Percentiles rank a stretch among this genome's conserved stretches.
Conservation (phyloP, 2,888 invertebrate species). For the Drymonia ruficornis region DNA sequence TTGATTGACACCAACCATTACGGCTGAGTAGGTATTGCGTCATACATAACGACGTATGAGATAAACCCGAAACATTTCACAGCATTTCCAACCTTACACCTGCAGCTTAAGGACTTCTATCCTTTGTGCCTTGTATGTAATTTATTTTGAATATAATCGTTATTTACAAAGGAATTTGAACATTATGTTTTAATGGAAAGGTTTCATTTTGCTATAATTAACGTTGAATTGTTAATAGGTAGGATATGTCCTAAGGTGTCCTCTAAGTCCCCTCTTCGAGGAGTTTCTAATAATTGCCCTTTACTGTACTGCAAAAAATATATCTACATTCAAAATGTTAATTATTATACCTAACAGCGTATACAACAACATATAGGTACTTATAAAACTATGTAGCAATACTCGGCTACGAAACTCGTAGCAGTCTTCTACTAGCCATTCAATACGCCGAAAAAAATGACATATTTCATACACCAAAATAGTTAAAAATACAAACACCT, state of each 20-base stretch:
- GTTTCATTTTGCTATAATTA: slow-evolving; percentile 28
- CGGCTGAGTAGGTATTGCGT: slow-evolving; percentile 79
- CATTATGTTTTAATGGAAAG: slow-evolving; percentile 31
- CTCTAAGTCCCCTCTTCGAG: slow-evolving; percentile 19
- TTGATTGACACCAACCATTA: slow-evolving; percentile 84
- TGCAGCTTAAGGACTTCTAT: slow-evolving; percentile 29
- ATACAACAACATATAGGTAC: no score
- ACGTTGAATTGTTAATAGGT: slow-evolving; percentile 23
- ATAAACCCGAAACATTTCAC: slow-evolving; percentile 40
- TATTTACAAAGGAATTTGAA: slow-evolving; percentile 44
- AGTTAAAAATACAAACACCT: no score
- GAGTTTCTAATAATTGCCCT: slow-evolving; percentile 15
- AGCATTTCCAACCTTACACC: slow-evolving; percentile 36
- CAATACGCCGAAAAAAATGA: no score
- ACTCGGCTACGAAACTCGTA: neutral
- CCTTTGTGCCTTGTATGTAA: slow-evolving; percentile 13
- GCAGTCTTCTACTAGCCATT: no score
- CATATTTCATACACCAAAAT: no score
- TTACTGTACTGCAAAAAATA: slow-evolving; percentile 32
- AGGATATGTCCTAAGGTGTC: slow-evolving; percentile 27
- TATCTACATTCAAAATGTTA: slow-evolving; percentile 13
- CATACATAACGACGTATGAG: slow-evolving; percentile 72
- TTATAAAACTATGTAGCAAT: neutral
- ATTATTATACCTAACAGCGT: slow-evolving; percentile 16
- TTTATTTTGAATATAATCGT: slow-evolving; percentile 33